Base-by-base conservation (phyloP, 2,888 invertebrate genomes). In the Leucania comma region DNA sequence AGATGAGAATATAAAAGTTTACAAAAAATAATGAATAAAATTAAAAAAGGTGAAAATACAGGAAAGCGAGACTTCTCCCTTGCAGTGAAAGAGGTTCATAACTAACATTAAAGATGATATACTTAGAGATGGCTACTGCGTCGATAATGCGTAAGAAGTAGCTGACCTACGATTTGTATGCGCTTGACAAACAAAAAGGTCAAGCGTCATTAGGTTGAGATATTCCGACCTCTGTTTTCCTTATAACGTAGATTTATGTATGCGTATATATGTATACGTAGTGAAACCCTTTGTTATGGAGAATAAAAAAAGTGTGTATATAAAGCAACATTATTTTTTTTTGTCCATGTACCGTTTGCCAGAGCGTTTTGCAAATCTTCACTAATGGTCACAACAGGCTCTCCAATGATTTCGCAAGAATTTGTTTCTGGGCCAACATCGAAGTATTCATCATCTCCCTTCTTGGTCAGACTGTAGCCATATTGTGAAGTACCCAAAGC, bases 381-480 rank as follows among this genome's bases (percentile, higher is more conserved):
- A 54, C 75, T 81, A n/a, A 92, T 56, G 0, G 82, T 79, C 1
- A 91, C 80, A 12, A 81, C 86, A 2, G 92, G 91, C 12, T 88
- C 88, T 3, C 82, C 87, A 53, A 90, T 66, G 14, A 88, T 80
- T 71, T 91, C 89, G 75, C 94, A 94, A 8, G 89, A 84, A 53
- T 92, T 90, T 20, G 85, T 91, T 82, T 94, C 95, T 0, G 93
- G 91, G 1, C 94, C 93, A 2, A 94, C 91, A 65, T 90, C 90
- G 60, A 91, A 95, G 71, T 92, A 90, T 50, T 91, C 89, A 2
- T 90, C 81, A 2, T 90, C 92, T 53, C 88, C 85, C 20, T 88
- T 88, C 53, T 91, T 62, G 26, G 78, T 87, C 24, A 94, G 83
- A 65, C 86, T 87, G 75, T 95, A 95, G 48, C 78, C 86, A 75